Conservation (phyloP, 2,888 invertebrate genomes). For the Galeruca laticollis region DNA sequence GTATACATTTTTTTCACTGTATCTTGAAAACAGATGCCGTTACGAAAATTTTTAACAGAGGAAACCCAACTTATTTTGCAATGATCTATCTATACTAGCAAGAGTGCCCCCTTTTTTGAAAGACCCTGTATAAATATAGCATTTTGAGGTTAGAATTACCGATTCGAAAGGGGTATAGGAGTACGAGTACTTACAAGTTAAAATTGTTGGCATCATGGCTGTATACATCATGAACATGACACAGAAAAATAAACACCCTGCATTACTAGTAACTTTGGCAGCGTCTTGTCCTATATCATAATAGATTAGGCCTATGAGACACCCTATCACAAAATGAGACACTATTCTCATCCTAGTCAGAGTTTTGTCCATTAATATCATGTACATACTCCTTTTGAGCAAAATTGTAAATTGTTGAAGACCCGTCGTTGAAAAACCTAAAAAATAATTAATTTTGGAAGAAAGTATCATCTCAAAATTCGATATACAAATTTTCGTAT, state of each 20-base stretch:
- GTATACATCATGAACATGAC: constrained; percentile 97
- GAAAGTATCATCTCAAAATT: too few relatives aligned
- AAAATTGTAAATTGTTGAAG: constrained; percentile 90
- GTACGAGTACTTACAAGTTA: constrained; percentile 89
- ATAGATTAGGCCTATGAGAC: constrained; percentile 93
- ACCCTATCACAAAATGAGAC: constrained; percentile 89
- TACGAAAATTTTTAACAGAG: too few relatives aligned
- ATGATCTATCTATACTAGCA: too few relatives aligned
- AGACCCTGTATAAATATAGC: too few relatives aligned
- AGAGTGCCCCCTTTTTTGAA: too few relatives aligned
- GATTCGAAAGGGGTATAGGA: too few relatives aligned
- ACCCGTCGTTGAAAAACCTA: constrained; percentile 80
- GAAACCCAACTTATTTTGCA: too few relatives aligned
- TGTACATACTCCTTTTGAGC: constrained; percentile 84
- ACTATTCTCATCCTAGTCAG: constrained; percentile 89
- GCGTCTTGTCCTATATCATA: constrained; percentile 94
- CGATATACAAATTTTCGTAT: too few relatives aligned
- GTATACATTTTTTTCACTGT: too few relatives aligned
- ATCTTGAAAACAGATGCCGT: too few relatives aligned
- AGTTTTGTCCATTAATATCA: constrained; percentile 87
- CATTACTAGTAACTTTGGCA: constrained; percentile 93
- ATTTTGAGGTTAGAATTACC: too few relatives aligned
- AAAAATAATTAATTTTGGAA: constrained; percentile 33
- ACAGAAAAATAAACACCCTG: constrained; percentile 96
- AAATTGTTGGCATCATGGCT: constrained; percentile 98